These are phyloP conservation scores for Hermodice carunculata DNA, from an alignment of 2,888 invertebrate genomes.

Conservation along the genomic window DNA sequence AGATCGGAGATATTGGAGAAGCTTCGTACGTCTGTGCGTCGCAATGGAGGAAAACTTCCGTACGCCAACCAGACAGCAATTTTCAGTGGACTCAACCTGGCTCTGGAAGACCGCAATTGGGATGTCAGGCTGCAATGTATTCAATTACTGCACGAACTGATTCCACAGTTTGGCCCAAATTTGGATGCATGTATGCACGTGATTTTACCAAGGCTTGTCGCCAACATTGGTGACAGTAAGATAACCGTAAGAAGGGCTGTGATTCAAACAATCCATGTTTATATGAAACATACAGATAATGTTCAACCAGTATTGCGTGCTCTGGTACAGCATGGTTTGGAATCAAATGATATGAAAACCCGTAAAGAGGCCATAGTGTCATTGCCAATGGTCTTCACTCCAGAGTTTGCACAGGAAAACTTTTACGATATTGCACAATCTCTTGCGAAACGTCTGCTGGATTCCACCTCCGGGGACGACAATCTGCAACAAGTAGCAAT, in stretches of 20 bases:
- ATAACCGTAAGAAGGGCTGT: conserved; percentile 67
- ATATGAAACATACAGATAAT: conserved; percentile 70
- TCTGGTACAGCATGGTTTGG: conserved; percentile 68
- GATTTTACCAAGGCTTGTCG: conserved; percentile 66
- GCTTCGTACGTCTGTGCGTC: conserved; percentile 59
- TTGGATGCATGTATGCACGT: conserved; percentile 67
- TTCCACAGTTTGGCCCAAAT: conserved; percentile 63
- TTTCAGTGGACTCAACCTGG: conserved; percentile 67
- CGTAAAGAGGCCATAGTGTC: conserved; percentile 68
- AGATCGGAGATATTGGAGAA: conserved; percentile 64
- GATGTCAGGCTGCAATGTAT: conserved; percentile 71
- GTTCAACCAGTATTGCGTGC: conserved; percentile 67
- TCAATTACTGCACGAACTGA: conserved; percentile 64
- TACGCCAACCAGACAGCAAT: conserved; percentile 51
- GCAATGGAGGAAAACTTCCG: conserved; percentile 64
- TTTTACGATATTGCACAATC: conserved; percentile 66
- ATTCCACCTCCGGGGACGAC: conserved; percentile 46
- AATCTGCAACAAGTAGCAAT: conserved; percentile 58
- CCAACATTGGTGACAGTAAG: conserved; percentile 66
- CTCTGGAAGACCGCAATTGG: conserved; percentile 70
- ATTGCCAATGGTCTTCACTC: conserved; percentile 69
- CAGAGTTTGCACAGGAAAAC: conserved; percentile 69
- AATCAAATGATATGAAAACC: conserved; percentile 62
- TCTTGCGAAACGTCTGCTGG: conserved; percentile 61
- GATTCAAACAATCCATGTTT: conserved; percentile 70